Conservation (phyloP, 2,113 vertebrate genomes). For the Argyrosomus japonicus region DNA sequence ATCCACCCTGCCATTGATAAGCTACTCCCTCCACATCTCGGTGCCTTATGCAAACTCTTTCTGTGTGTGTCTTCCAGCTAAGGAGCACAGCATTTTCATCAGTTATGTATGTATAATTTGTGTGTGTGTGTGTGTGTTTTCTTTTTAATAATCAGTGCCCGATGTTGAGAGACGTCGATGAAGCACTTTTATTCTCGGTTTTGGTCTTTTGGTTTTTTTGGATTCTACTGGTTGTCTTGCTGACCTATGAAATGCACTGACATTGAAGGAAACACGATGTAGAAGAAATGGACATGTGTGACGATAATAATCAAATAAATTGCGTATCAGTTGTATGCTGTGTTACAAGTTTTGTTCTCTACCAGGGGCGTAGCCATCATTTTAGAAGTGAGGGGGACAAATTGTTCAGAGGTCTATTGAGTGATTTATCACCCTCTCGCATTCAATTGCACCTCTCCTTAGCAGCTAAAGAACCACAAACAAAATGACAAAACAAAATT, state of each 20-base stretch:
- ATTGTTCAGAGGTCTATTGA: no score
- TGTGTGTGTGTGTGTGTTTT: conserved; percentile 36
- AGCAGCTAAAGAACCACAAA: no score
- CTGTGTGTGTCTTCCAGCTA: conserved; percentile 86
- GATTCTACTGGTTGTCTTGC: conserved; percentile 83
- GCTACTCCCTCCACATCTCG: conserved; percentile 85
- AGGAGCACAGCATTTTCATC: conserved; percentile 75
- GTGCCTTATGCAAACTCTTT: conserved; percentile 90
- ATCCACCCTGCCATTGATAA: conserved; percentile 80
- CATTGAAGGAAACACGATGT: conserved; percentile 83
- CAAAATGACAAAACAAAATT: no score
- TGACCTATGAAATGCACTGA: conserved; percentile 92
- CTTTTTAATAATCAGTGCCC: conserved; percentile 27
- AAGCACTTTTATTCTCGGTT: conserved; percentile 25
- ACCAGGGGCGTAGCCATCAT: no score
- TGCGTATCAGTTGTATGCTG: conserved; percentile 45
- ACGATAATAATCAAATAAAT: conserved; percentile 80
- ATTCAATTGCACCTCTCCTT: no score
- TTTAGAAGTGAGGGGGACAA: no score
- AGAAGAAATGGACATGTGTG: conserved; percentile 82
- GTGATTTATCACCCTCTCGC: no score
- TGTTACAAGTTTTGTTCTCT: neutral
- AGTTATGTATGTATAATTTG: conserved; percentile 40
- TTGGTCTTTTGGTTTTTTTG: conserved; percentile 61
- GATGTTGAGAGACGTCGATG: neutral